Evolutionary conservation across 2,797 vertebrate species (phyloP).

Genomic region (Takifugu rubripes): DNA sequence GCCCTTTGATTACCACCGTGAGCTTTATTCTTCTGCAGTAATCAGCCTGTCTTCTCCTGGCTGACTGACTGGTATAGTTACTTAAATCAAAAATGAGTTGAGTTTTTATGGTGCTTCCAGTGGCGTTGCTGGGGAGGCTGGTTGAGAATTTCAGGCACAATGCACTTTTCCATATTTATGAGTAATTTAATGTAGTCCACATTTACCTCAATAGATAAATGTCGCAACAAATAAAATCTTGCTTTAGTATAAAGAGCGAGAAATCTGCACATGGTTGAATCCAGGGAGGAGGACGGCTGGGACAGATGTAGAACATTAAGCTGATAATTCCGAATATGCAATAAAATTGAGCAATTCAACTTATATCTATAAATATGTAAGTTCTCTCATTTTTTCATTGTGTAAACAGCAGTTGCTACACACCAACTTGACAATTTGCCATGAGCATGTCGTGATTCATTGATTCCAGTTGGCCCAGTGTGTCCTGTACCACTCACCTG

Average conservation of each 20-base stretch:
- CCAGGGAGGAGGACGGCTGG: too few species aligned
- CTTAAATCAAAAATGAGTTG: too few species aligned
- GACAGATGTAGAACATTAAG: too few species aligned
- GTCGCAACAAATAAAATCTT: background rate
- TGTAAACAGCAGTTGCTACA: too few species aligned
- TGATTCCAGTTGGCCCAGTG: background rate
- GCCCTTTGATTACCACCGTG: slow-evolving; percentile 16
- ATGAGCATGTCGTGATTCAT: background rate
- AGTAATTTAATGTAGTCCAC: too few species aligned
- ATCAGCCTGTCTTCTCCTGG: slow-evolving; percentile 4
- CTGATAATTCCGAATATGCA: too few species aligned
- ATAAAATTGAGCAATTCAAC: too few species aligned
- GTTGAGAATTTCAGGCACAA: background rate
- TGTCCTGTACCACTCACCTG: background rate
- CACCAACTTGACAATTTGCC: too few species aligned
- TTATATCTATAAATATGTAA: background rate
- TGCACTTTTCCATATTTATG: too few species aligned
- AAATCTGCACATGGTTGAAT: background rate
- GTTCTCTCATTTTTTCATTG: background rate
- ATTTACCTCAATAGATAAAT: too few species aligned
- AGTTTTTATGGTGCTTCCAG: background rate
- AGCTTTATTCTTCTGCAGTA: slow-evolving; percentile 3
- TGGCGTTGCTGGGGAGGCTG: background rate
- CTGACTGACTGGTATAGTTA: slow-evolving; percentile 1
- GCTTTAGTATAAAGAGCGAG: background rate